Evolutionary conservation across 2,113 vertebrate genomes (phyloP), one percentile per base, ranked within the genome.

Genomic region (Muntiacus muntjak): DNA sequence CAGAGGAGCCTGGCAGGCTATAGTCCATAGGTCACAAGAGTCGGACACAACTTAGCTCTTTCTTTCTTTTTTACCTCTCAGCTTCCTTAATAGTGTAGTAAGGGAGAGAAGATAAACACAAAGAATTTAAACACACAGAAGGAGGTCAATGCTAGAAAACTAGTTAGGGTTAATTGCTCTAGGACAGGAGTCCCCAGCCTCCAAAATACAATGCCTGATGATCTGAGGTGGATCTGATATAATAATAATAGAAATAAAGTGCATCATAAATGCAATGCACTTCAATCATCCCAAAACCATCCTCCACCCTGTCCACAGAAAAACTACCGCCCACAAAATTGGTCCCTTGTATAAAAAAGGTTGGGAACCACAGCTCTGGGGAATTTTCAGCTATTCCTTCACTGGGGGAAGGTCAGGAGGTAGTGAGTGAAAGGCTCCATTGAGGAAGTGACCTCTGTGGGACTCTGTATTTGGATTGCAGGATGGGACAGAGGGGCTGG

Each of bases 201-300:
- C 28, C 36, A 43, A 40, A 76, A 43, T 76, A 40, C 26, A 43
- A 43, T 76, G 36, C 40, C 36, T 43, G 36, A 43, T 76, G 71
- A 76, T 43, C 71, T 74, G 36, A 74, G 71, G 71, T 74, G 21
- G 71, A 74, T 40, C 71, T 43, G 23, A 76, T 43, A 3, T 76
- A 26, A 76, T 76, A 25, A 43, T 40, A 76, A 7, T 43, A 43
- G 11, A 76, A 40, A 71, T 12, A 6, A 71, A 40, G n/a, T 40
- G 19, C 1, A 26, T 14, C 23, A 14, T 43, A 43, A 76, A 14
- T 43, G 71, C 36, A 43, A 43, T 7, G 1, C 0, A 1, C 23
- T 43, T 76, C 12, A 76, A 76, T 43, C 36, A 76, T 43, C 71
- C 36, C 0, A 0, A 76, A 76, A 14, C 36, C 21, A 76, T 76